Conservation (phyloP, 2,113 vertebrate species). For the Ibidorhyncha struthersii region DNA sequence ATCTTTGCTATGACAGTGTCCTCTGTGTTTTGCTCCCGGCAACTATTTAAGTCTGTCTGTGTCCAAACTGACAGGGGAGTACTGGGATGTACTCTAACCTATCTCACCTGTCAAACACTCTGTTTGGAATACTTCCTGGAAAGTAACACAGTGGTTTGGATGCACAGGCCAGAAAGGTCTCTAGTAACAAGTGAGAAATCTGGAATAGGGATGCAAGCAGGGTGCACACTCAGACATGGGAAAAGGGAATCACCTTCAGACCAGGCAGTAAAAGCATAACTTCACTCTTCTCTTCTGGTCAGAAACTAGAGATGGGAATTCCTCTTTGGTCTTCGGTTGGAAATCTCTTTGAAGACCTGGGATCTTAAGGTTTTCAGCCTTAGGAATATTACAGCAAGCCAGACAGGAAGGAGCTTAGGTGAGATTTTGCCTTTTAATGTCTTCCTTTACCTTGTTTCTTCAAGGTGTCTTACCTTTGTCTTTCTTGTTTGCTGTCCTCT, state of each 20-base stretch:
- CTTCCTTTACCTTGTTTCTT: background rate
- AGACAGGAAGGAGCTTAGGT: background rate
- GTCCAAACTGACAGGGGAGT: background rate
- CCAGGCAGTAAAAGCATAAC: background rate
- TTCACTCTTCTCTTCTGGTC: background rate
- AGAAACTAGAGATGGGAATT: background rate
- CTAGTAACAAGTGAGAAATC: background rate
- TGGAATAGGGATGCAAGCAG: background rate
- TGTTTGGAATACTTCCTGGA: background rate
- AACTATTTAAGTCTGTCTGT: background rate
- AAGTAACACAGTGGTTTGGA: background rate
- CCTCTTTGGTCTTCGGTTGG: background rate
- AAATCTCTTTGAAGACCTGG: background rate
- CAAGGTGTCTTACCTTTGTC: background rate
- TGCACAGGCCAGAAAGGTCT: background rate
- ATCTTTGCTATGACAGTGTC: background rate
- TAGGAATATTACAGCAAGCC: background rate
- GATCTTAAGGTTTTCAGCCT: background rate
- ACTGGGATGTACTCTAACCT: rapidly evolving
- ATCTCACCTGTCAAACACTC: background rate
- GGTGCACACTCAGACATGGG: background rate
- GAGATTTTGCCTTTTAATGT: background rate
- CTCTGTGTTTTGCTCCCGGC: background rate
- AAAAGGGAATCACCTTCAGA: background rate
- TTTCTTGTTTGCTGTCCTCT: background rate